phyloP scores from a whole-genome alignment of 2,888 invertebrate genomes.

The Sacculina carcini region DNA sequence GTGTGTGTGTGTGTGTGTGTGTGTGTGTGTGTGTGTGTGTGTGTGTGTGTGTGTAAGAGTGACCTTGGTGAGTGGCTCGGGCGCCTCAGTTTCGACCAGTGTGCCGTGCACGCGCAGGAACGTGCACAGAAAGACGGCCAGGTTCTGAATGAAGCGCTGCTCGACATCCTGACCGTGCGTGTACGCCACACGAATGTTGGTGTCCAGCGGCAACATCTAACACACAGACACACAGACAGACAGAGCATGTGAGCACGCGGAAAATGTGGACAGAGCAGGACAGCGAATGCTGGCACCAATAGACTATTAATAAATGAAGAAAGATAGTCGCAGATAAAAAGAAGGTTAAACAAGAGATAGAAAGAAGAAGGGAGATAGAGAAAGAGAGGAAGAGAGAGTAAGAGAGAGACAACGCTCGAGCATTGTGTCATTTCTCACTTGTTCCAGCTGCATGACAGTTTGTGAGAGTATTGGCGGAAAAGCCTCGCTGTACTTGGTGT shows the following conservation, averaged over 20 bases:
- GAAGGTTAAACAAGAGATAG: conserved; percentile 2
- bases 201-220: conserved; percentile 60
- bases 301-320: neutral
- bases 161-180: conserved; percentile 80
- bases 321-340: neutral
- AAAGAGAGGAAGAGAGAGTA: neutral
- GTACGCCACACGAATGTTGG: conserved; percentile 83
- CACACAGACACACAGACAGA: conserved; percentile 11
- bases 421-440: conserved; percentile 22
- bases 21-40: too few relatives aligned
- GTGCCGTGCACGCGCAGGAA: conserved; percentile 87
- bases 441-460: conserved; percentile 72
- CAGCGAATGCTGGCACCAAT: neutral
- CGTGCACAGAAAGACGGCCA: conserved; percentile 87
- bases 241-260: conserved; percentile 4
- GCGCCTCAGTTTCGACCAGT: conserved; percentile 53
- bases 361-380: neutral
- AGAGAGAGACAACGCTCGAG: neutral
- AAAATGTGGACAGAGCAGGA: too few relatives aligned
- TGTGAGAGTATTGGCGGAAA: conserved; percentile 69
- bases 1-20: too few relatives aligned
- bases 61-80: conserved; percentile 16
- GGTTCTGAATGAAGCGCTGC: conserved; percentile 94
- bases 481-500: conserved; percentile 64
- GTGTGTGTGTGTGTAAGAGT: too few relatives aligned